A percentile compares a stretch with the other conserved stretches of the same genome.
These are phyloP conservation scores for Pogonocichla stellata DNA, from an alignment of 2,113 vertebrate genomes.

Conservation along the genomic window DNA sequence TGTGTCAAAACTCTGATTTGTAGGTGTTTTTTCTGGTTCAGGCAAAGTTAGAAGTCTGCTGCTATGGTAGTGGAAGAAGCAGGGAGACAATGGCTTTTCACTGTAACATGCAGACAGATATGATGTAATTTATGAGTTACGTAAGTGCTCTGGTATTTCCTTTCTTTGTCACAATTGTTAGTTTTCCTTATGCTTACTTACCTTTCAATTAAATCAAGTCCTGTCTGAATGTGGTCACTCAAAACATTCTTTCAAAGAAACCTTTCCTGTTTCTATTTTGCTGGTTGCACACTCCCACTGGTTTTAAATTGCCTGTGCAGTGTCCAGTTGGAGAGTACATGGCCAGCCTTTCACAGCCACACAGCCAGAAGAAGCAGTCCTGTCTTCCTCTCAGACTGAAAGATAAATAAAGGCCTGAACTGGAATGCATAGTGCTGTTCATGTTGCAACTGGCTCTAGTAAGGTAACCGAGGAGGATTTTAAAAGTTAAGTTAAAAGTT, in stretches of 20 bases:
- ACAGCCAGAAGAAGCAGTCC: background rate
- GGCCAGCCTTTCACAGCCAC: background rate
- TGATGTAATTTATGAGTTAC: slow-evolving; percentile 33
- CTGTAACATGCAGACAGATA: background rate
- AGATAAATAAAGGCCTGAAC: background rate
- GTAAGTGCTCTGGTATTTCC: slow-evolving; percentile 47
- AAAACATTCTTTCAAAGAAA: background rate
- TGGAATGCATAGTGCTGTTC: background rate
- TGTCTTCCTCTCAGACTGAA: background rate
- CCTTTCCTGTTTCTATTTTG: slow-evolving; percentile 22
- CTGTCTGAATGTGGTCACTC: background rate
- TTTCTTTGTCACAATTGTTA: slow-evolving; percentile 51
- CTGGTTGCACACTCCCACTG: background rate
- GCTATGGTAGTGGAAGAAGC: background rate
- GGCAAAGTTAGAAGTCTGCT: background rate
- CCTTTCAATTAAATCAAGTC: background rate
- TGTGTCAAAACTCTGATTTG: background rate
- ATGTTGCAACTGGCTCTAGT: background rate
- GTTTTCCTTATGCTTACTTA: slow-evolving; percentile 43
- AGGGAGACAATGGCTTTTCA: background rate
- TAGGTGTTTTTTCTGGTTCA: background rate
- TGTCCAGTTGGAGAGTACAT: background rate
- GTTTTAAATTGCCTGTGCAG: background rate
- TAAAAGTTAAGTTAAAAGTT: too few relatives aligned
- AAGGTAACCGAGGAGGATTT: background rate